Conservation (phyloP, 2,113 vertebrate genomes). For the Carettochelys insculpta region DNA sequence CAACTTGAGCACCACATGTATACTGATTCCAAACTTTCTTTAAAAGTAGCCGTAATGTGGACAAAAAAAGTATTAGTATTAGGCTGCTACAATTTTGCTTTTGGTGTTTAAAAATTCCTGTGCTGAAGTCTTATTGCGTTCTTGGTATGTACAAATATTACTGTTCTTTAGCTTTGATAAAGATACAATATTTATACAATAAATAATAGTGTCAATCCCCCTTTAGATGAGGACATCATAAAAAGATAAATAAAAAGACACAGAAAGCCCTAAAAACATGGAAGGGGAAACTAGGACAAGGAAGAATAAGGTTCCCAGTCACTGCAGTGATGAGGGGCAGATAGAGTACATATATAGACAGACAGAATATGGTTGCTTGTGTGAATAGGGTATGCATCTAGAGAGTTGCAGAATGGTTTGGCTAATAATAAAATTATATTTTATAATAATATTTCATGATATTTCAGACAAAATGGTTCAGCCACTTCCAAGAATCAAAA, state of each 20-base stretch:
- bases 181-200: background rate
- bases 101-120: background rate
- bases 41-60: background rate
- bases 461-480: background rate
- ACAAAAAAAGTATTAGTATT: background rate
- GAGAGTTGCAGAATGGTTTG: background rate
- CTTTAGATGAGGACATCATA: background rate
- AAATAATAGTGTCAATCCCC: background rate
- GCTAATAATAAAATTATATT: background rate
- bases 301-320: background rate
- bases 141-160: background rate
- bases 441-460: too few species aligned
- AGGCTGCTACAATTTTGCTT: background rate
- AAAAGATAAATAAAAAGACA: background rate
- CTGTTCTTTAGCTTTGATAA: background rate
- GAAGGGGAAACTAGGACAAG: background rate
- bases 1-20: accelerated
- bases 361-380: background rate
- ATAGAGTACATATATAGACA: background rate
- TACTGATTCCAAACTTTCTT: background rate
- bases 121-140: background rate
- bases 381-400: background rate
- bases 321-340: background rate
- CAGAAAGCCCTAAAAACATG: background rate
- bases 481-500: background rate